phyloP scores from a whole-genome alignment of 2,797 vertebrate species.

The Sebastes hubbsi region DNA sequence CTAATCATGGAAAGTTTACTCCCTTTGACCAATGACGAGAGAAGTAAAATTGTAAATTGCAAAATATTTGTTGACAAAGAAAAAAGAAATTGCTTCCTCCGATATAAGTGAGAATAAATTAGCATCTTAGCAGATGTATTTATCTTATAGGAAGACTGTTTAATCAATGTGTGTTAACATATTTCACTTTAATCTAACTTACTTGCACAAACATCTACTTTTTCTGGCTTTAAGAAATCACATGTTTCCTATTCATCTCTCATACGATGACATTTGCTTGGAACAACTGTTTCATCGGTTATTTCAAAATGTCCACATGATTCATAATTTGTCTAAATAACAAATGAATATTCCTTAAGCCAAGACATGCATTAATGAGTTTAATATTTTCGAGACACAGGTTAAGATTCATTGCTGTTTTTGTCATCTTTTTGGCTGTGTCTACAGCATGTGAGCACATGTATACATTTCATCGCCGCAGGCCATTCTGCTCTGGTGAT shows the following conservation, averaged over 20 bases:
- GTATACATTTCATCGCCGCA: conserved; percentile 38
- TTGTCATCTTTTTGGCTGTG: conserved; percentile 22
- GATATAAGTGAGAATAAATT: neutral
- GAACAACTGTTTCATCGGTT: conserved; percentile 6
- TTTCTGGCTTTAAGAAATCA: conserved; percentile 23
- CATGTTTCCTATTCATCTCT: conserved; percentile 51
- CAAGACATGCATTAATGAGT: conserved; percentile 34
- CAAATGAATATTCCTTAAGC: conserved; percentile 29
- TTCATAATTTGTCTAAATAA: conserved; percentile 43
- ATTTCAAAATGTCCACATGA: conserved; percentile 10
- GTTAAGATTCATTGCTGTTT: conserved; percentile 31
- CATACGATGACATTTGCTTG: conserved; percentile 39
- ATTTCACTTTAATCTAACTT: conserved; percentile 21
- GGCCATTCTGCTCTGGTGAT: conserved; percentile 35
- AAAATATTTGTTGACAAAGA: conserved; percentile 22
- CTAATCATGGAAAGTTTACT: conserved; percentile 39
- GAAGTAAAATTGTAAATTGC: conserved; percentile 5
- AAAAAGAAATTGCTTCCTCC: conserved; percentile 9
- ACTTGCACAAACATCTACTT: neutral
- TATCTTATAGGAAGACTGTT: neutral
- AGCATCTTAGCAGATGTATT: neutral
- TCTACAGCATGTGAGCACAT: neutral
- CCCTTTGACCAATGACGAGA: conserved; percentile 10
- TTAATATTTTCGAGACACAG: conserved; percentile 29
- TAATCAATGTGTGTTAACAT: neutral